phyloP scores from a whole-genome alignment of 2,797 vertebrate species.

The Tarsius wallacei region DNA sequence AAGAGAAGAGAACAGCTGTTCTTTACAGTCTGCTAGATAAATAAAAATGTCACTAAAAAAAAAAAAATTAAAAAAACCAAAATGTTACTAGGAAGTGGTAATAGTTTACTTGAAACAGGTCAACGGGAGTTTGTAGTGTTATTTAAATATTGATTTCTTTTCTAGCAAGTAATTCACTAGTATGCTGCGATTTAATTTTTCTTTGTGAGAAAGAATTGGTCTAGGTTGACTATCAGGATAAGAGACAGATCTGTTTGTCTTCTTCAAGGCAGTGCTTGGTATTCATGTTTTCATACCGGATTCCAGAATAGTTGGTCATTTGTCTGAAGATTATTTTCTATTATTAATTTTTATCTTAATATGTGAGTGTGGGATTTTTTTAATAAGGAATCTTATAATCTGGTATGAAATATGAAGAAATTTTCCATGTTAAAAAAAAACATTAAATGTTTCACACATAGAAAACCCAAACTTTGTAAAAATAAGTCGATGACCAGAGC shows the following conservation, averaged over 20 bases:
- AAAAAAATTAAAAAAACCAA: background rate
- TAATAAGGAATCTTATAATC: background rate
- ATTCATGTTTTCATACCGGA: background rate
- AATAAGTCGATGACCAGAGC: background rate
- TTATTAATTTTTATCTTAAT: constrained; percentile 50
- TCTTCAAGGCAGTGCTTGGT: background rate
- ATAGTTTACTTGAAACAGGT: constrained; percentile 11
- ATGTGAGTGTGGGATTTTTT: background rate
- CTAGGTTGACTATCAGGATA: background rate
- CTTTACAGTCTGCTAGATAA: background rate
- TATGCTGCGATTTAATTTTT: constrained; percentile 13
- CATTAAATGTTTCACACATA: background rate
- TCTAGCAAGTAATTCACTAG: background rate
- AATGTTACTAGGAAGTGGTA: background rate
- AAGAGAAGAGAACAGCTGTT: constrained; percentile 27
- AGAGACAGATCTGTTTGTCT: background rate
- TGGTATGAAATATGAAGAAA: background rate
- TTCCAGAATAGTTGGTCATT: background rate
- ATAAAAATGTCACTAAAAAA: background rate
- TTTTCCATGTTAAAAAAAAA: background rate
- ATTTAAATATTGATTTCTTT: constrained; percentile 38
- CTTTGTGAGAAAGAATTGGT: background rate
- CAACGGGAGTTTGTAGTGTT: background rate
- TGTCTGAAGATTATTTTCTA: constrained; percentile 35
- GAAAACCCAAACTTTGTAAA: background rate